phyloP scores from a whole-genome alignment of 2,113 vertebrate genomes.

The Myrmecobius fasciatus region DNA sequence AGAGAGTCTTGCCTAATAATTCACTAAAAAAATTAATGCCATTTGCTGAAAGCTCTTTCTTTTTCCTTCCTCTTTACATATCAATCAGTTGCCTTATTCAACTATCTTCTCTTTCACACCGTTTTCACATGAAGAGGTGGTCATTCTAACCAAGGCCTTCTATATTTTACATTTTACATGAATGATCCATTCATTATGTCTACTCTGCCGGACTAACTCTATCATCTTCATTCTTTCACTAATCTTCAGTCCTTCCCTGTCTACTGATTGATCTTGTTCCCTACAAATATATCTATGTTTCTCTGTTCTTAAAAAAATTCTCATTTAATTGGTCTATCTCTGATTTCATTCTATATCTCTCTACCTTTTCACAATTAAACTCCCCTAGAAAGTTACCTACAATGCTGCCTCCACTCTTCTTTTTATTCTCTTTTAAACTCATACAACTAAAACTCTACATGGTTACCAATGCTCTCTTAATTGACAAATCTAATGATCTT shows the following conservation, averaged over 20 bases:
- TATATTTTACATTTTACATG: not conserved
- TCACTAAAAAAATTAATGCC: not conserved
- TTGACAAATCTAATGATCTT: not conserved
- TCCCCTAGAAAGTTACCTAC: not conserved
- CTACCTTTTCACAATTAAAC: not conserved
- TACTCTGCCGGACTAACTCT: not conserved
- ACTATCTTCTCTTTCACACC: not conserved
- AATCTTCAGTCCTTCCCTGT: not conserved
- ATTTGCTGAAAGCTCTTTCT: not conserved
- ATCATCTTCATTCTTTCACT: not conserved
- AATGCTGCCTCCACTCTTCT: not conserved
- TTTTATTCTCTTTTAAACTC: not conserved
- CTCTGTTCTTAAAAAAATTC: not conserved
- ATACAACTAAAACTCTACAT: not conserved
- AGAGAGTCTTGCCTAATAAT: not conserved
- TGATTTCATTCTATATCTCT: not conserved
- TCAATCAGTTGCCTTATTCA: not conserved
- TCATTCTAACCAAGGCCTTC: not conserved
- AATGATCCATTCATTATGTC: not conserved
- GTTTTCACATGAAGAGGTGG: not conserved
- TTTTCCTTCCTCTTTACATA: not conserved
- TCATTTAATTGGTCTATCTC: not conserved
- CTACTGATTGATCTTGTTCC: not conserved
- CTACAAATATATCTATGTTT: not conserved
- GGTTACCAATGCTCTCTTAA: not conserved